Conservation (phyloP, 2,113 vertebrate genomes). For the Rhinogobius similis region DNA sequence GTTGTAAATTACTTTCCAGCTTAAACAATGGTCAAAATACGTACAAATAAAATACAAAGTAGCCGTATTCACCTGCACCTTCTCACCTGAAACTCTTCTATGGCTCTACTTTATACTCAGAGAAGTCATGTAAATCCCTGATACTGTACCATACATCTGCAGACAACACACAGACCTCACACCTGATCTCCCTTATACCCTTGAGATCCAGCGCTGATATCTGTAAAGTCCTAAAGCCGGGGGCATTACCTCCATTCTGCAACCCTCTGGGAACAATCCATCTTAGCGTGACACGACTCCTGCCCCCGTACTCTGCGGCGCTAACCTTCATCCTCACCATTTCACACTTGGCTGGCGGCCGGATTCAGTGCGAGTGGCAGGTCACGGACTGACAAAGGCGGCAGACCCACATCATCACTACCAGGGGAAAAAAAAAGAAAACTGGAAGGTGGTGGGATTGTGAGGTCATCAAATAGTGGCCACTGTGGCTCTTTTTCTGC, state of each 20-base stretch:
- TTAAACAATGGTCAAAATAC: neutral
- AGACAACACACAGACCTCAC: slow-evolving; percentile 7
- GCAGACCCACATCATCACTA: slow-evolving; percentile 17
- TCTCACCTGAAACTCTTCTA: neutral
- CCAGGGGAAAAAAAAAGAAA: slow-evolving; percentile 4
- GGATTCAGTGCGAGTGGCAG: slow-evolving; percentile 14
- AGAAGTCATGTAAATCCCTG: neutral
- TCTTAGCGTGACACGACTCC: slow-evolving; percentile 35
- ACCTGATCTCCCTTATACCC: slow-evolving; percentile 9
- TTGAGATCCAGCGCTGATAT: slow-evolving; percentile 14
- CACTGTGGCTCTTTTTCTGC: slow-evolving; percentile 9
- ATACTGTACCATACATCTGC: neutral
- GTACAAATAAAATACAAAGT: neutral
- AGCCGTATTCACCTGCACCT: neutral
- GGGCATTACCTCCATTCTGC: neutral
- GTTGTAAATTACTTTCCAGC: neutral
- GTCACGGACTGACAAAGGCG: slow-evolving; percentile 27
- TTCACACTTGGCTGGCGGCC: slow-evolving; percentile 45
- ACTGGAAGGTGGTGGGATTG: slow-evolving; percentile 7
- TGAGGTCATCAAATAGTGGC: slow-evolving; percentile 3
- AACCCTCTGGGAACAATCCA: slow-evolving; percentile 25
- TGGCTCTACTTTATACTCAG: neutral
- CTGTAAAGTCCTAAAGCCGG: slow-evolving; percentile 10
- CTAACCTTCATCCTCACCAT: slow-evolving; percentile 23
- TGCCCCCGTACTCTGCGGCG: slow-evolving; percentile 13